These are phyloP conservation scores for Phyllotis vaccarum DNA, from an alignment of 2,797 vertebrate genomes.

Conservation along the genomic window DNA sequence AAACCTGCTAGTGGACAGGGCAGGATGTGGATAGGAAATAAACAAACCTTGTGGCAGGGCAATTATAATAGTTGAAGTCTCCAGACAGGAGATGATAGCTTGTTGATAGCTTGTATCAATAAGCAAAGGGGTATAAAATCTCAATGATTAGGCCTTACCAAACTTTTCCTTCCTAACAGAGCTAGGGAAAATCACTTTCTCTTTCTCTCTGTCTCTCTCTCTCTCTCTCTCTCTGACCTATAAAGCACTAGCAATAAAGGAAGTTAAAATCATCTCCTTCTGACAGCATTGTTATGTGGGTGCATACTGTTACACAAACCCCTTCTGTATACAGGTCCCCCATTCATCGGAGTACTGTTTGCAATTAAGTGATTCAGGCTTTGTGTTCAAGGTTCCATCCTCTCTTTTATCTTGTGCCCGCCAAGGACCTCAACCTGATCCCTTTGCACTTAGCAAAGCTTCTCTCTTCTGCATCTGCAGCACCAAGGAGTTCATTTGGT, in stretches of 20 bases:
- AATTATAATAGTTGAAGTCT: background rate
- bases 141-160: background rate
- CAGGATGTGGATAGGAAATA: background rate
- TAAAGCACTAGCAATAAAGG: background rate
- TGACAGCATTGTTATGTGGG: background rate
- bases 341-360: background rate
- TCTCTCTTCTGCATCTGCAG: background rate
- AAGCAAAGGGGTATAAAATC: background rate
- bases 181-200: background rate
- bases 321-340: background rate
- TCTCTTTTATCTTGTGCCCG: background rate
- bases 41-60: background rate
- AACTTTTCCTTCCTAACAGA: background rate
- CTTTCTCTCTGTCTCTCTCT: background rate
- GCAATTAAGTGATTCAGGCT: background rate
- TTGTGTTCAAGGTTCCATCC: background rate
- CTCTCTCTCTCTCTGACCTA: background rate
- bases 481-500: background rate
- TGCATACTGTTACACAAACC: background rate
- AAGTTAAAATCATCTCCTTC: background rate
- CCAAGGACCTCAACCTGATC: too few species aligned
- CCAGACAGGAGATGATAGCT: background rate
- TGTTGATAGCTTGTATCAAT: background rate
- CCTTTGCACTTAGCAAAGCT: background rate
- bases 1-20: background rate